phyloP scores from a whole-genome alignment of 2,888 invertebrate genomes.

The Charanyca ferruginea region DNA sequence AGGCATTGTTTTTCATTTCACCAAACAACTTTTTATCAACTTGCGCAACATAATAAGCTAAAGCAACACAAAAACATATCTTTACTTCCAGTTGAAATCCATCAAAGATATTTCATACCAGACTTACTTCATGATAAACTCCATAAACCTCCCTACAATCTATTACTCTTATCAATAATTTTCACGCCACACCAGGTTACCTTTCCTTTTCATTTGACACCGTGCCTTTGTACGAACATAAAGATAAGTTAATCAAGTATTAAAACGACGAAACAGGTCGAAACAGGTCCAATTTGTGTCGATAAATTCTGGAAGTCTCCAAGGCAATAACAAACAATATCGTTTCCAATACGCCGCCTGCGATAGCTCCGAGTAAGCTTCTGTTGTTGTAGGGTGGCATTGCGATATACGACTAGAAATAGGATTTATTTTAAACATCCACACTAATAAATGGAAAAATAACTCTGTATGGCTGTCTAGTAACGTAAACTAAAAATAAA shows the following conservation, averaged over 20 bases:
- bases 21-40: not conserved
- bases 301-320: constrained; percentile 73
- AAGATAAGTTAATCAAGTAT: constrained; percentile 74
- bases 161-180: constrained; percentile 43
- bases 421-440: not conserved
- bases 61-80: not conserved
- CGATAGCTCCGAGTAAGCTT: constrained; percentile 64
- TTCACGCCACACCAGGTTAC: constrained; percentile 39
- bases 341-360: constrained; percentile 75
- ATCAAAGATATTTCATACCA: constrained; percentile 16
- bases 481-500: too few relatives aligned
- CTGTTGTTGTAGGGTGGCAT: constrained; percentile 36
- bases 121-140: constrained; percentile 13
- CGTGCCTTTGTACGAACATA: constrained; percentile 34
- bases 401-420: not conserved
- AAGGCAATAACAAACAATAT: constrained; percentile 80
- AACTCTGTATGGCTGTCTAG: not conserved
- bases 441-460: not conserved
- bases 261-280: constrained; percentile 59
- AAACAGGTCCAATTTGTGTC: constrained; percentile 70
- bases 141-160: constrained; percentile 7
- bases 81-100: constrained; percentile 18
- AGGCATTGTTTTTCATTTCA: too few relatives aligned
- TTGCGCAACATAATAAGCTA: not conserved
- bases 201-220: constrained; percentile 47